Percentiles rank a stretch among this genome's conserved stretches.
phyloP scores from a whole-genome alignment of 92 coral and sea anemone species.

The Parazoanthus atlanticus region DNA sequence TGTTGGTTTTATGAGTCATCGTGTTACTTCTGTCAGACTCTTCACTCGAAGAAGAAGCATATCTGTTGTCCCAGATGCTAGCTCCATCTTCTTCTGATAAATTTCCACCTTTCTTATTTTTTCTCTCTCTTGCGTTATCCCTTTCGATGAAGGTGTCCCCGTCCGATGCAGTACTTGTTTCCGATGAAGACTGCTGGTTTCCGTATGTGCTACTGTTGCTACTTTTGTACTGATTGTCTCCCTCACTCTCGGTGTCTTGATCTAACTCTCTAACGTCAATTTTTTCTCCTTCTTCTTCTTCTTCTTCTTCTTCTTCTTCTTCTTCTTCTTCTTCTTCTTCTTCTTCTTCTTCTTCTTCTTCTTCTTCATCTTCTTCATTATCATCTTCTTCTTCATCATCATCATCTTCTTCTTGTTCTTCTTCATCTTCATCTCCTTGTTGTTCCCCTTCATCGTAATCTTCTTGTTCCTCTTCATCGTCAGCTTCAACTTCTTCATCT shows the following conservation, averaged over 20 bases:
- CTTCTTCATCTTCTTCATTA: not conserved
- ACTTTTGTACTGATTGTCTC: not conserved
- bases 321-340: not conserved
- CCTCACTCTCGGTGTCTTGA: not conserved
- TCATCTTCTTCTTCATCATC: not conserved
- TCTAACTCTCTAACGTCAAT: not conserved
- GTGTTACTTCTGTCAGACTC: not conserved
- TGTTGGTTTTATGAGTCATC: not conserved
- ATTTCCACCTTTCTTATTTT: not conserved
- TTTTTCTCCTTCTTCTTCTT: not conserved
- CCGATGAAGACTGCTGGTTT: constrained; percentile 3
- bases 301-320: not conserved
- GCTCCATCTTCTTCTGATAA: not conserved
- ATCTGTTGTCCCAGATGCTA: not conserved
- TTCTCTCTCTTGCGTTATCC: not conserved
- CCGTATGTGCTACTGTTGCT: not conserved
- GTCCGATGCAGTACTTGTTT: constrained; percentile 8
- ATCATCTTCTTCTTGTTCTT: not conserved
- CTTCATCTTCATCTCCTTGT: not conserved
- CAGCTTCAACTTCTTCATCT: not conserved
- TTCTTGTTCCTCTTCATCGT: not conserved
- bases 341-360: not conserved
- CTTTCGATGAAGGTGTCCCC: not conserved
- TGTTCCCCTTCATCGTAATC: not conserved
- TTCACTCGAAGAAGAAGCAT: constrained; percentile 4